Percentiles rank a stretch among this genome's conserved stretches.
These are phyloP conservation scores for Lanistes nyassanus DNA, from an alignment of 1,140 invertebrate species.

Conservation along the genomic window DNA sequence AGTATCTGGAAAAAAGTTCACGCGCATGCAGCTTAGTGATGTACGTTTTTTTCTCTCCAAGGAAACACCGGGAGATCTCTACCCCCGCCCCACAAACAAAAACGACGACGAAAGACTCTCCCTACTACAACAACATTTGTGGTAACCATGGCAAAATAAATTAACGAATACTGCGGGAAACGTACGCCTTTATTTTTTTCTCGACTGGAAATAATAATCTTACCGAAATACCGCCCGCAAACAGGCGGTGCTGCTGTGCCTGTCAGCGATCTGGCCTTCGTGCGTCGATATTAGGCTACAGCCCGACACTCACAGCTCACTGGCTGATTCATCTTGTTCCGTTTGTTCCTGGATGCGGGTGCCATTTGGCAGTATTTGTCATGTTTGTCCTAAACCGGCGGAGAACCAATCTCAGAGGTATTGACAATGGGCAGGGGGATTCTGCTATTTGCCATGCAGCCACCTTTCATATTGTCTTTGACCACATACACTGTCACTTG, in stretches of 20 bases:
- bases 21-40: too few relatives aligned
- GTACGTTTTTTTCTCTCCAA: too few relatives aligned
- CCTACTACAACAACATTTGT: too few relatives aligned
- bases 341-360: conserved; percentile 14
- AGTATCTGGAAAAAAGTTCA: too few relatives aligned
- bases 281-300: background rate
- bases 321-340: background rate
- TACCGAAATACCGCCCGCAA: background rate
- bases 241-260: background rate
- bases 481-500: background rate
- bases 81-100: too few relatives aligned
- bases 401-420: background rate
- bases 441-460: background rate
- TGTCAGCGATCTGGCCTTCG: too few relatives aligned
- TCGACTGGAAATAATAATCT: background rate
- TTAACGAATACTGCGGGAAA: background rate
- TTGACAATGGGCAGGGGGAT: background rate
- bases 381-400: background rate
- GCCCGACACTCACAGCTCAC: background rate
- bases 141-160: too few relatives aligned
- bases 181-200: background rate
- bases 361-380: conserved; percentile 9
- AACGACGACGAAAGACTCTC: too few relatives aligned
- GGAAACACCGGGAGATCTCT: too few relatives aligned
- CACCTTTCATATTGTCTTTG: background rate